phyloP scores from a whole-genome alignment of 2,113 vertebrate genomes.

The Cinclus mexicanus region DNA sequence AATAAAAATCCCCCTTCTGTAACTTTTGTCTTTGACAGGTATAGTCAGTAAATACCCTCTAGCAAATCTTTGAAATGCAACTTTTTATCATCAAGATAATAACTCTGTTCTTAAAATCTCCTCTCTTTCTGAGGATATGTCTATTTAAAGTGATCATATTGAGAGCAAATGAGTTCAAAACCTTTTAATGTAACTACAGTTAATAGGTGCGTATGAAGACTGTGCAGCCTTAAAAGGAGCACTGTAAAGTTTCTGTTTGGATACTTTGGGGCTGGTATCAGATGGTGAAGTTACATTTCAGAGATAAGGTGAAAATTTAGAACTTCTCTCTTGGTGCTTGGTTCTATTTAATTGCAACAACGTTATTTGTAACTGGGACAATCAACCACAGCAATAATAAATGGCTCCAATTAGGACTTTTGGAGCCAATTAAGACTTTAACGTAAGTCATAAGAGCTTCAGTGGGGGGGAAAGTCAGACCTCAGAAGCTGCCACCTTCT shows the following conservation, averaged over 20 bases:
- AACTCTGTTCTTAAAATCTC: neutral
- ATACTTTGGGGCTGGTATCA: neutral
- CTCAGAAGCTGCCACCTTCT: neutral
- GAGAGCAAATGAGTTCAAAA: neutral
- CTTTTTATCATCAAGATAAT: neutral
- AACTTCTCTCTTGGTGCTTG: neutral
- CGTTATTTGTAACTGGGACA: conserved; percentile 33
- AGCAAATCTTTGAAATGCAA: conserved; percentile 4
- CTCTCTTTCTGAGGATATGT: neutral
- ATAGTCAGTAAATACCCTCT: neutral
- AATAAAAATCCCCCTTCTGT: neutral
- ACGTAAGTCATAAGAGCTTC: neutral
- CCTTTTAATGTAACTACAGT: neutral
- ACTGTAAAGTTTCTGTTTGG: neutral
- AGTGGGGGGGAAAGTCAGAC: neutral
- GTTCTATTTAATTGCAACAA: neutral
- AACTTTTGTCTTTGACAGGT: neutral
- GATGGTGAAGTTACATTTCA: neutral
- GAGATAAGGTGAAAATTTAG: conserved; percentile 46
- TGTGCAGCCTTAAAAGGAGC: neutral
- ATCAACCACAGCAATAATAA: conserved; percentile 47
- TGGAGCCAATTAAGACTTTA: neutral
- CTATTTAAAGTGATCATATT: neutral
- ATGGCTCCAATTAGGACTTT: conserved; percentile 18
- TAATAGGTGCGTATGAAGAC: neutral